Conservation (phyloP, 1,140 invertebrate genomes). For the Ceratina australensis region DNA sequence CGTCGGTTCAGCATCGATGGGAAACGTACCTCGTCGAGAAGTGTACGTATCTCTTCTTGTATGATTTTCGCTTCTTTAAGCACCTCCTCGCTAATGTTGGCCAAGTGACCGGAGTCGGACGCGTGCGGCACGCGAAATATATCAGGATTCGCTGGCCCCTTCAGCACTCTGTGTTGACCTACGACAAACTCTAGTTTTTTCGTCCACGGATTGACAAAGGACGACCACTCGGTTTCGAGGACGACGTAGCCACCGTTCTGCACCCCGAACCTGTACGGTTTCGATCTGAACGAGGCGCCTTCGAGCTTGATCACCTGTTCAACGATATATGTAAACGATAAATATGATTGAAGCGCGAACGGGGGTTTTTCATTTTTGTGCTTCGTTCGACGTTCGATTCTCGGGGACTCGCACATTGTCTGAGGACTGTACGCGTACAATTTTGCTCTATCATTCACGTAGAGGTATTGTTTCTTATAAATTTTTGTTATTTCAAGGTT, state of each 20-base stretch:
- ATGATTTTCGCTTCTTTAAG: slow-evolving; percentile 82
- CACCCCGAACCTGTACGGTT: slow-evolving; percentile 88
- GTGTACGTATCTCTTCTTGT: slow-evolving; percentile 84
- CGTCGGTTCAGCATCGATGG: neutral
- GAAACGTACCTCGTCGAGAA: slow-evolving; percentile 83
- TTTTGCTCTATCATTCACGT: neutral
- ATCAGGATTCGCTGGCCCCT: slow-evolving; percentile 87
- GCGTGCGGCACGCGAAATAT: slow-evolving; percentile 82
- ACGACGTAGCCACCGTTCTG: slow-evolving; percentile 91
- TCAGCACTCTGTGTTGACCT: slow-evolving; percentile 91
- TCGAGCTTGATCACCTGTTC: slow-evolving; percentile 81
- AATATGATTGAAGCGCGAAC: neutral
- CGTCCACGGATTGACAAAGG: slow-evolving; percentile 96
- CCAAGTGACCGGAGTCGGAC: slow-evolving; percentile 73
- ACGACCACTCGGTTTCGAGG: slow-evolving; percentile 95
- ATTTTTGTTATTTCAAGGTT: slow-evolving; percentile 50
- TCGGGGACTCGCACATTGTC: slow-evolving; percentile 19
- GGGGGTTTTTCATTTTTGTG: neutral
- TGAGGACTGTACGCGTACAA: neutral
- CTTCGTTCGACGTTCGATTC: slow-evolving; percentile 15
- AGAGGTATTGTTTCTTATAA: slow-evolving; percentile 1
- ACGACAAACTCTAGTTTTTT: slow-evolving; percentile 94
- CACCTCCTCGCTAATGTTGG: slow-evolving; percentile 80
- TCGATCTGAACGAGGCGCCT: slow-evolving; percentile 86
- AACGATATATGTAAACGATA: slow-evolving; percentile 47